Evolutionary conservation across 2,113 vertebrate species (phyloP), one percentile per base, ranked within the genome.

Genomic region (Melanotaenia duboulayi): DNA sequence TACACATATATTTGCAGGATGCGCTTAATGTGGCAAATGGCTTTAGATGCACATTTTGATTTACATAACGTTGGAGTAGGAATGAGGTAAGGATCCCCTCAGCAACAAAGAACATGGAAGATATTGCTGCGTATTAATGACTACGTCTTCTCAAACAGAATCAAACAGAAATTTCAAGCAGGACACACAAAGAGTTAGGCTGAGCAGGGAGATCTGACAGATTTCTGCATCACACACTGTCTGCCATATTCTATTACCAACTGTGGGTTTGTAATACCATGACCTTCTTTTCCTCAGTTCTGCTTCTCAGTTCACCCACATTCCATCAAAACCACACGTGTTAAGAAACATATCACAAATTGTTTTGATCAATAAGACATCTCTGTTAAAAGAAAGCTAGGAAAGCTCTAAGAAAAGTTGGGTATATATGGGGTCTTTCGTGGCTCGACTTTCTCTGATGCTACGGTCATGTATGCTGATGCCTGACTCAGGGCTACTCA

Each of bases 81-180:
- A 84, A 76, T 88, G 87, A 56, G 71, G 84, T 87, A 86, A 90
- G 83, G 75, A 89, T 89, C 86, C 91, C 88, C 85, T 86, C 78
- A 74, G 87, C 87, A 87, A 89, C 86, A 78, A 87, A 89, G 84
- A 86, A 92, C 90, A 89, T 83, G 76, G 82, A 86, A 87, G 76
- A 89, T 87, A 82, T 78, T 81, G 83, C 82, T n/a, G 71, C 74
- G 88, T 86, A 89, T 92, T 92, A 92, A 91, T 90, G 88, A 92
- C 87, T 85, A 84, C 74, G 56, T 91, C 71, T 70, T 81, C 80
- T 89, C 80, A 78, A 9, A 39, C 81, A 83, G 86, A 89, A 92
- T 92, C 87, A 92, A 92, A 91, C 83, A 89, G 89, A 91, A 91
- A 92, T 89, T 89, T 90, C 81, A 85, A 92, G 85, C 86, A 90